A percentile compares a stretch with the other conserved stretches of the same genome.
Conservation (phyloP, 1,140 invertebrate genomes). For the Stratiolaelaps scimitus region DNA sequence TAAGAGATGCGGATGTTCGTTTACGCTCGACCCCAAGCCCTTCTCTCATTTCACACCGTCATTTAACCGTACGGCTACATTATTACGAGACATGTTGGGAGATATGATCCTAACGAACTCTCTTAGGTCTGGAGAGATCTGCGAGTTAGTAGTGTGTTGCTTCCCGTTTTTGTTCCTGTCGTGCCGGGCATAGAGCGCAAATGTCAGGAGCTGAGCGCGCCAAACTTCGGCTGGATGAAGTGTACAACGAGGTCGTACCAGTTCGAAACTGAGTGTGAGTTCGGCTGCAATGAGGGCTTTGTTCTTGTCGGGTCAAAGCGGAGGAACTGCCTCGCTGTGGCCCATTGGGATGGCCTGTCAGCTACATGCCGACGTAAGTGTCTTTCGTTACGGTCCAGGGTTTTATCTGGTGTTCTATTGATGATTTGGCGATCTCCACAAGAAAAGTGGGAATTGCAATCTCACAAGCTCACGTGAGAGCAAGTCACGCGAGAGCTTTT, state of each 20-base stretch:
- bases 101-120: no score
- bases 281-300: constrained; percentile 52
- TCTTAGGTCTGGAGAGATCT: neutral
- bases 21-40: no score
- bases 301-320: constrained; percentile 52
- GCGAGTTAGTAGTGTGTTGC: no score
- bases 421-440: no score
- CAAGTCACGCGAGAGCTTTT: no score
- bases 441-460: no score
- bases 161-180: neutral
- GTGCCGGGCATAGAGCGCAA: constrained; percentile 48
- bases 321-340: constrained; percentile 53
- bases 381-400: neutral
- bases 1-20: no score
- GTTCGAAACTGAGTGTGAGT: constrained; percentile 54
- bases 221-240: constrained; percentile 49
- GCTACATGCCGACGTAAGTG: constrained; percentile 53
- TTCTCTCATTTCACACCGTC: no score
- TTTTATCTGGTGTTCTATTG: no score
- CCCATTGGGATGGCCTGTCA: constrained; percentile 55
- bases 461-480: no score
- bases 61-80: no score
- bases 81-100: no score
- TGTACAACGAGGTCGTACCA: constrained; percentile 49
- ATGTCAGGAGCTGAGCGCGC: constrained; percentile 47